A percentile compares a stretch with the other conserved stretches of the same genome.
phyloP scores from a whole-genome alignment of 2,797 vertebrate species.

The Erethizon dorsatum region DNA sequence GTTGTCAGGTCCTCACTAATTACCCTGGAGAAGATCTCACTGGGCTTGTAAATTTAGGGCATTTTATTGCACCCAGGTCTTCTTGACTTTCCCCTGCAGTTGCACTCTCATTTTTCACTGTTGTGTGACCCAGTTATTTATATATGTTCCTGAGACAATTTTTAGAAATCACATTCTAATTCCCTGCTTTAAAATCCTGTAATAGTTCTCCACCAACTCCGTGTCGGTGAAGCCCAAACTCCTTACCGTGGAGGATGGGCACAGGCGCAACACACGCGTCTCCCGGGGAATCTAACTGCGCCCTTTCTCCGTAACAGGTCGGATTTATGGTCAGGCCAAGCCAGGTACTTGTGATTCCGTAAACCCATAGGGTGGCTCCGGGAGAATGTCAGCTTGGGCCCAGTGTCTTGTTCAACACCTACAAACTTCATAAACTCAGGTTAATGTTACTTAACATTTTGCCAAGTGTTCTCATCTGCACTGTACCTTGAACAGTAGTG shows the following conservation, averaged over 20 bases:
- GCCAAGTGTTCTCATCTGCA: not conserved
- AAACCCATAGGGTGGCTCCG: not conserved
- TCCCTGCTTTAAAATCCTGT: not conserved
- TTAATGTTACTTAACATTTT: not conserved
- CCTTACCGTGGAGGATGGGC: not conserved
- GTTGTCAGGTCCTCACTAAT: not conserved
- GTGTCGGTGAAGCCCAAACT: not conserved
- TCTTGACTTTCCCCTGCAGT: not conserved
- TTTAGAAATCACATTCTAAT: slow-evolving; percentile 1
- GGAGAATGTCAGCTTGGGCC: not conserved
- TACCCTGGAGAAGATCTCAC: not conserved
- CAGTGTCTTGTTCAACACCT: not conserved
- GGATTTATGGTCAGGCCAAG: not conserved
- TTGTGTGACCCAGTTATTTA: not conserved
- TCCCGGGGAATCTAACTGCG: not conserved
- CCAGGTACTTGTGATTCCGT: not conserved
- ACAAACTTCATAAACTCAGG: not conserved
- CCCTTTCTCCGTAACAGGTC: not conserved
- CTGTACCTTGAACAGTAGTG: not conserved
- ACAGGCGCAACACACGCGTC: not conserved
- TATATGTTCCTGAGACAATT: too few species aligned
- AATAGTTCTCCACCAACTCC: not conserved
- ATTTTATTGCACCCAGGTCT: not conserved
- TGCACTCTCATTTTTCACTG: not conserved
- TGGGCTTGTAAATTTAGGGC: not conserved